Base-by-base conservation (phyloP, 2,888 invertebrate species). In the Sericinus montela region DNA sequence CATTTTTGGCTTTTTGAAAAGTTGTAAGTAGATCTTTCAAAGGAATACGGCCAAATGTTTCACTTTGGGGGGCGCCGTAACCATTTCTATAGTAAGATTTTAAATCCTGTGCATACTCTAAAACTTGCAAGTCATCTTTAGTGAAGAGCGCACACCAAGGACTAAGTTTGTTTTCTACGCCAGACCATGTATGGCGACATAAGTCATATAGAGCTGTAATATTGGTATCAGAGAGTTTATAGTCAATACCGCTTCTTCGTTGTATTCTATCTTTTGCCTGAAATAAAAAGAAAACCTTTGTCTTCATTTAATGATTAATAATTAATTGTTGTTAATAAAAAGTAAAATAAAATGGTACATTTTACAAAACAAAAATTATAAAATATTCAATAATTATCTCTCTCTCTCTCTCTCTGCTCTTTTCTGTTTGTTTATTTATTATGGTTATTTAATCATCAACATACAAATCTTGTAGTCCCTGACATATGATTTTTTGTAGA, bases 61-160 rank as follows among this genome's bases (percentile, higher is more conserved):
- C 76, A 59, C 92, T 94, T 30, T 91, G 77, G n/a, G 89, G 79
- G 1, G 64, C 59, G 7, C 84, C 85, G 45, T 86, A 81, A 38
- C 82, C 78, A 52, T 75, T 80, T 55, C 88, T 90, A 65, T 94
- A 94, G 69, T 92, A 95, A 64, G 93, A 91, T 58, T 90, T 89
- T 39, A 96, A 74, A 75, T 96, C 96, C 59, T 93, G 93, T 3
- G 86, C 85, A 63, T 95, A 96, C 72, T 96, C 96, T 54, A 96
- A 63, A 8, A 94, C 79, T 65, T 92, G 89, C 9, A 95, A 83
- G 64, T 96, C 94, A 19, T 91, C 89, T 43, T 91, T 92, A 35
- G 91, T 93, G 69, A 96, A 95, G 19, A 91, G 76, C 8, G 92
- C 91, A 67, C 96, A 96, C 95, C 96, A 96, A 5, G 94, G 89